Evolutionary conservation across 2,888 invertebrate genomes (phyloP), one percentile per base, ranked within the genome.

Genomic region (Polyommatus icarus): DNA sequence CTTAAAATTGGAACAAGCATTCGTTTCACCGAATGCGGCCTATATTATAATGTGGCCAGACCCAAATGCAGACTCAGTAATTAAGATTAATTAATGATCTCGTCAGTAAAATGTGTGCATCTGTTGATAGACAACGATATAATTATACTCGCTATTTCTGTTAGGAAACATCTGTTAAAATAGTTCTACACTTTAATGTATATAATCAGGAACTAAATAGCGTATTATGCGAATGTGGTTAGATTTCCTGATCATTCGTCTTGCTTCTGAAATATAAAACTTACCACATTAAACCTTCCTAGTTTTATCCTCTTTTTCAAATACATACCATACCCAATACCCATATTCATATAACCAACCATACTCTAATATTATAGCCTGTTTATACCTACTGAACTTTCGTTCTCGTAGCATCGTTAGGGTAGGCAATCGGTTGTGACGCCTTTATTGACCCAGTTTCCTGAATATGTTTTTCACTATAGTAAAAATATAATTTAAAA

Each of bases 21-120:
- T 29, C 24, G 15, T 29, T 29, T 67, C 12, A 67, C 67, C 29
- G 15, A 67, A 67, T 29, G 15, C 24, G 12, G 24, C 29, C 20
- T 15, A n/a, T n/a, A n/a, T n/a, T n/a, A n/a, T n/a, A 67, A 67
- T 67, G 15, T 24, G 67, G 67, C 67, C 29, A 24, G 24, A 24
- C 24, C 67, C 29, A 29, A 29, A 67, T 29, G 24, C 20, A 59
- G 15, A 29, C 67, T 29, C 12, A 67, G 67, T 29, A 6, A 67
- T 67, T 67, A 67, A 67, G 67, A 67, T 67, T 24, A 12, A 24
- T 59, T 59, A 59, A 8, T 20, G 59, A 59, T 61, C 12, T 10
- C 24, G 24, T 67, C 67, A 18, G 29, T 67, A 67, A 29, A 32
- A 67, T 67, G 67, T 67, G 67, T 67, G 67, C 67, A 67, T 67